These are phyloP conservation scores for Eupithecia centaureata DNA, from an alignment of 2,888 invertebrate genomes.

Conservation along the genomic window DNA sequence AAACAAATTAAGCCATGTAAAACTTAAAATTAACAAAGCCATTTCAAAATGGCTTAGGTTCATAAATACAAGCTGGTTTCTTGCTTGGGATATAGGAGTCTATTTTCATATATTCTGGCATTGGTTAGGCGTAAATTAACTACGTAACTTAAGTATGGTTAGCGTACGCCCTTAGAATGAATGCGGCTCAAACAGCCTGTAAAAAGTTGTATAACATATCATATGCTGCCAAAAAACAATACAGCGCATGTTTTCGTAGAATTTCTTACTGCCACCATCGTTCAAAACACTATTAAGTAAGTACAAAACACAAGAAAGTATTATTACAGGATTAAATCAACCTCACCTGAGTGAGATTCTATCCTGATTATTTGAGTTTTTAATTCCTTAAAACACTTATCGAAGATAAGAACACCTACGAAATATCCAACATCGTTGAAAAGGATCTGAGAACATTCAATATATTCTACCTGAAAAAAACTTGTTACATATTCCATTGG, in stretches of 20 bases:
- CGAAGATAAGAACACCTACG: no score
- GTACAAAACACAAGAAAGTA: background rate
- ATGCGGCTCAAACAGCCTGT: background rate
- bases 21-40: conserved; percentile 26
- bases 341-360: no score
- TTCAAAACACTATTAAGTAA: background rate
- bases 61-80: background rate
- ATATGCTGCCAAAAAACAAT: background rate
- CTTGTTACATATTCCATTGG: no score
- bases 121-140: background rate
- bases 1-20: conserved; percentile 60
- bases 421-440: no score
- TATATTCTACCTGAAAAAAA: no score
- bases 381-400: no score
- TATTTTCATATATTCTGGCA: background rate
- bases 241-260: conserved; percentile 38
- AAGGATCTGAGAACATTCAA: no score
- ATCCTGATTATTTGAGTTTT: no score
- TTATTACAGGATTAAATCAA: no score
- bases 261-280: conserved; percentile 28
- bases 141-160: background rate
- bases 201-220: background rate
- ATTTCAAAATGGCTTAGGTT: background rate
- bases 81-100: background rate
- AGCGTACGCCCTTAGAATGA: background rate